phyloP scores from a whole-genome alignment of 2,113 vertebrate genomes.

The Otis tarda region DNA sequence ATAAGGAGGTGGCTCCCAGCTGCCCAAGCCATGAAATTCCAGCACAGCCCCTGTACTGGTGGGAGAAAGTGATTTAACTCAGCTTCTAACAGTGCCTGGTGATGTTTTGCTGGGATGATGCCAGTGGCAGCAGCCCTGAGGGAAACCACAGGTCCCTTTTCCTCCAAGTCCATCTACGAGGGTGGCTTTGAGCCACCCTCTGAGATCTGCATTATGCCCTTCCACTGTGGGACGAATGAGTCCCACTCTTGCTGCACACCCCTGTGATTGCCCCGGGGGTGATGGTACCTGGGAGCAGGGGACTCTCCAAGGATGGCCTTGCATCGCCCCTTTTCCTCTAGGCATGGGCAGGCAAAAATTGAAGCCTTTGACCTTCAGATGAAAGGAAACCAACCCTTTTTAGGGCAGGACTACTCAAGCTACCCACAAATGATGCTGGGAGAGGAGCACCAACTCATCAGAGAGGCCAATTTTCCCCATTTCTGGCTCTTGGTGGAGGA shows the following conservation, averaged over 20 bases:
- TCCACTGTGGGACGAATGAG: background rate
- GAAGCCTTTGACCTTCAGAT: background rate
- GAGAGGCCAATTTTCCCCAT: background rate
- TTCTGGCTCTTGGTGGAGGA: background rate
- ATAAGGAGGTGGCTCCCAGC: background rate
- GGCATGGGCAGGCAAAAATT: background rate
- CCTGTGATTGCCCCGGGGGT: too few species aligned
- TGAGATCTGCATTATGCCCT: background rate
- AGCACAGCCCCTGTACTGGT: background rate
- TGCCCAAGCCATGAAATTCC: background rate
- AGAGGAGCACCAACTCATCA: background rate
- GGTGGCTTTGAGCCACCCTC: background rate
- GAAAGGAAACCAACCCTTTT: background rate
- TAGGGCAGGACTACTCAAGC: background rate
- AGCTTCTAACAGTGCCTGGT: accelerated
- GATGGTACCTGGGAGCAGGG: background rate
- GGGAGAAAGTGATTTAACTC: background rate
- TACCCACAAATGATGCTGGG: background rate
- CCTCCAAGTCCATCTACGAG: accelerated
- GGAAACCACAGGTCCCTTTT: background rate
- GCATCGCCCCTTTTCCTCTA: accelerated
- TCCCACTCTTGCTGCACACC: background rate
- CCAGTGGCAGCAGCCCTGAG: background rate
- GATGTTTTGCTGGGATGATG: background rate
- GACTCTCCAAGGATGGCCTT: background rate